phyloP scores from a whole-genome alignment of 2,113 vertebrate species.

The Coreoperca whiteheadi region DNA sequence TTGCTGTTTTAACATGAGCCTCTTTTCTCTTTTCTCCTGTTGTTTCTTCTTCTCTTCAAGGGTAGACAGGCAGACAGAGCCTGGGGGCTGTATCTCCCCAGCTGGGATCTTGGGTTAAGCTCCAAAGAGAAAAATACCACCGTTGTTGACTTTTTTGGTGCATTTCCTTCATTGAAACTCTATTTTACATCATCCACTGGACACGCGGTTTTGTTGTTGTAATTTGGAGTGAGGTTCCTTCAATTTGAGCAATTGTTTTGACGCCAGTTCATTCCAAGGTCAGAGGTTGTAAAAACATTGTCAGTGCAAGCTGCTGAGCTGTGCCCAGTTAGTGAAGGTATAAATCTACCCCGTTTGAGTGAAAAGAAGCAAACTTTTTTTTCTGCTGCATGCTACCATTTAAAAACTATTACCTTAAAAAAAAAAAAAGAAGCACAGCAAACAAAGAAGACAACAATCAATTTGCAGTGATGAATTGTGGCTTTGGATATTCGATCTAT shows the following conservation, averaged over 20 bases:
- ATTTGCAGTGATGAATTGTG: slow-evolving; percentile 35
- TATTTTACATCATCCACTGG: slow-evolving; percentile 52
- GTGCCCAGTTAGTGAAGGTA: slow-evolving; percentile 6
- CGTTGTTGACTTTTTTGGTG: slow-evolving; percentile 63
- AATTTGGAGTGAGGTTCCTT: slow-evolving; percentile 51
- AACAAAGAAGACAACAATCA: slow-evolving; percentile 21
- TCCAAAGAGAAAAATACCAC: slow-evolving; percentile 69
- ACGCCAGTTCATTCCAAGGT: slow-evolving; percentile 56
- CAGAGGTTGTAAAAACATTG: slow-evolving; percentile 63
- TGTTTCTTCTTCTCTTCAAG: slow-evolving; percentile 76
- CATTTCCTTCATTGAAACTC: slow-evolving; percentile 63
- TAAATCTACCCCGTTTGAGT: background rate
- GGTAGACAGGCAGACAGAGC: slow-evolving; percentile 72
- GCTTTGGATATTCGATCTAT: slow-evolving; percentile 28
- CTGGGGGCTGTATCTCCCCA: slow-evolving; percentile 69
- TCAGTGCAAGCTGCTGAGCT: slow-evolving; percentile 13
- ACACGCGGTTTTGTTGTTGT: slow-evolving; percentile 54
- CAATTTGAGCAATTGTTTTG: slow-evolving; percentile 28
- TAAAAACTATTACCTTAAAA: slow-evolving; percentile 9
- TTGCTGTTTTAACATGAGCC: slow-evolving; percentile 81
- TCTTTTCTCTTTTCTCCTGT: slow-evolving; percentile 68
- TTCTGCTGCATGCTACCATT: background rate
- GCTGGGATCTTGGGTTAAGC: slow-evolving; percentile 73
- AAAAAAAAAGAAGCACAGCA: slow-evolving; percentile 7
- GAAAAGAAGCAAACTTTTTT: background rate